Conservation (phyloP, 2,888 invertebrate species). For the Rhagonycha lutea region DNA sequence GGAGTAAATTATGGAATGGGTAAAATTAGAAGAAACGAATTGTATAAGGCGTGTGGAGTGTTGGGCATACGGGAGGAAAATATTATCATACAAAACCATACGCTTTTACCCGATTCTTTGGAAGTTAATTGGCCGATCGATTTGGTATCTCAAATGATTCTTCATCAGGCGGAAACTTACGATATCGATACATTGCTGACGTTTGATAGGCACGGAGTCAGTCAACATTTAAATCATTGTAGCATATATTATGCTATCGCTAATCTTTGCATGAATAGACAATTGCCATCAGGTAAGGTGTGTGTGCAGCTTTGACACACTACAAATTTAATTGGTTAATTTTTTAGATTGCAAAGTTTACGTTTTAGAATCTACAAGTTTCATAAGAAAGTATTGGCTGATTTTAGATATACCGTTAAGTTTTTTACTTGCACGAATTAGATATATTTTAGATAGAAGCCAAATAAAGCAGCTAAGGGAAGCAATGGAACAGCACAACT, state of each 20-base stretch:
- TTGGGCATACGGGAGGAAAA: constrained; percentile 80
- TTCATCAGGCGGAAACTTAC: constrained; percentile 71
- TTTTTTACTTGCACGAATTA: constrained; percentile 61
- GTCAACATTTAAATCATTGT: constrained; percentile 90
- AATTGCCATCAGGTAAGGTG: constrained; percentile 69
- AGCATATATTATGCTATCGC: constrained; percentile 83
- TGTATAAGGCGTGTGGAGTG: constrained; percentile 78
- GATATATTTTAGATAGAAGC: constrained; percentile 69
- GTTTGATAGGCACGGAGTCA: constrained; percentile 93
- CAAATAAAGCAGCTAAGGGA: constrained; percentile 64
- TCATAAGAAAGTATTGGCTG: constrained; percentile 83
- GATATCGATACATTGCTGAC: constrained; percentile 86
- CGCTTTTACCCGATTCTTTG: constrained; percentile 77
- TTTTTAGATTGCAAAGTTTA: constrained; percentile 80
- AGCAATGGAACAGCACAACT: constrained; percentile 85
- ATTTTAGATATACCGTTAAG: constrained; percentile 84
- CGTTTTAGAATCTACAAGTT: constrained; percentile 82
- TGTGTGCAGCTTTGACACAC: background rate
- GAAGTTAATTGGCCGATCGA: constrained; percentile 76
- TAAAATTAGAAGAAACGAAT: constrained; percentile 70
- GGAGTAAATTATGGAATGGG: constrained; percentile 58
- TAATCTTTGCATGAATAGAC: constrained; percentile 74
- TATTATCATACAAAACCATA: constrained; percentile 72
- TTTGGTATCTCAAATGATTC: constrained; percentile 65
- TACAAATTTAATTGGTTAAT: constrained; percentile 22